Evolutionary conservation across 2,888 invertebrate genomes (phyloP).

Genomic region (Sympetrum striolatum): DNA sequence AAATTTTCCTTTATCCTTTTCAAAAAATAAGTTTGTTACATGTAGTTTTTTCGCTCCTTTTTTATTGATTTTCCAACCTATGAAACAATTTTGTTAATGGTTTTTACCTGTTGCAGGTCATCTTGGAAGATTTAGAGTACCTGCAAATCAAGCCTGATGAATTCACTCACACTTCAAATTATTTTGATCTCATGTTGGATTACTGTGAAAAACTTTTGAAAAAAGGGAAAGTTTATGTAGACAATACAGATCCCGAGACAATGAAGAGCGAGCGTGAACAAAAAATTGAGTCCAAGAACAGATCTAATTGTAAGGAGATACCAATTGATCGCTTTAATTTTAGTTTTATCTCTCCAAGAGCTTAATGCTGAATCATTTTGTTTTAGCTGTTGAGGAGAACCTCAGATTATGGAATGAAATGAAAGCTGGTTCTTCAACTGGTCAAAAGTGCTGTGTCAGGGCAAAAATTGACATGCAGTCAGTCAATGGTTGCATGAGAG

Average conservation of each 20-base stretch:
- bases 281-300: slow-evolving; percentile 81
- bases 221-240: slow-evolving; percentile 92
- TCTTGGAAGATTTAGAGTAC: slow-evolving; percentile 90
- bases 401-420: slow-evolving; percentile 93
- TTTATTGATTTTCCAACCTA: not conserved
- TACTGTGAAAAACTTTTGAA: slow-evolving; percentile 88
- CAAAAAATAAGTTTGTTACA: no score
- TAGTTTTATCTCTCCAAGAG: no score
- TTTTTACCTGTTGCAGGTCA: slow-evolving; percentile 63
- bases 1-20: not conserved
- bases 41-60: not conserved
- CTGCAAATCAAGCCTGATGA: slow-evolving; percentile 90
- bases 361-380: not conserved
- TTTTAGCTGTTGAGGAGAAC: slow-evolving; percentile 82
- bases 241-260: slow-evolving; percentile 91
- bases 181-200: slow-evolving; percentile 90
- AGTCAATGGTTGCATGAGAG: slow-evolving; percentile 94
- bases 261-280: slow-evolving; percentile 97
- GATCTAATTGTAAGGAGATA: slow-evolving; percentile 75
- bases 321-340: no score
- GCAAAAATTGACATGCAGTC: slow-evolving; percentile 98
- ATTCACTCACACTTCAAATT: slow-evolving; percentile 95
- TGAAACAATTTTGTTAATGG: not conserved
- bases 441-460: slow-evolving; percentile 91
- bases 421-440: slow-evolving; percentile 79